phyloP scores from a whole-genome alignment of 2,888 invertebrate species.

The Trissonchulus latispiculum region DNA sequence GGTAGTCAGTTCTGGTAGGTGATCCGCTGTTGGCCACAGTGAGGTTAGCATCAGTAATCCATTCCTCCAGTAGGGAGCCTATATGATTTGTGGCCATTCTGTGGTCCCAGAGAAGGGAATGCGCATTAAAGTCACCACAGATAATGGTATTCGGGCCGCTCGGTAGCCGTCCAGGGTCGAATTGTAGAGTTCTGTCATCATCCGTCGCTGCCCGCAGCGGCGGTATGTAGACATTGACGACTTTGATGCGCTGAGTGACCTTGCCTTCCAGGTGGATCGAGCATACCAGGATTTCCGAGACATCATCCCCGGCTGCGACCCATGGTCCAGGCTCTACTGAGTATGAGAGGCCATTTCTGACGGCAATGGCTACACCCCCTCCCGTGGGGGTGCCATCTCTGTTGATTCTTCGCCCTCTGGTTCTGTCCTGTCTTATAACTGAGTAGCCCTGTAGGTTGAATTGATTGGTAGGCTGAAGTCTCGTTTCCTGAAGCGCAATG shows the following conservation, averaged over 20 bases:
- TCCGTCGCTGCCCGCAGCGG: neutral
- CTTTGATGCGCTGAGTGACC: neutral
- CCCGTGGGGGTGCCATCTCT: too few species aligned
- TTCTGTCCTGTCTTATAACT: neutral
- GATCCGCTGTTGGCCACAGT: neutral
- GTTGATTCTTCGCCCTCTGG: neutral
- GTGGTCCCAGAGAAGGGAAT: slow-evolving; percentile 8
- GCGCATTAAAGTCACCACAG: slow-evolving; percentile 8
- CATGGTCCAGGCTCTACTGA: too few species aligned
- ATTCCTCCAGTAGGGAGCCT: slow-evolving; percentile 1
- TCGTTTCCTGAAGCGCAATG: neutral
- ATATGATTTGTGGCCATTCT: neutral
- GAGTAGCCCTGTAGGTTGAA: neutral
- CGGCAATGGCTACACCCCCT: too few species aligned
- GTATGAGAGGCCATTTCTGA: too few species aligned
- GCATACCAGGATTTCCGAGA: neutral
- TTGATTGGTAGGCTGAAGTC: neutral
- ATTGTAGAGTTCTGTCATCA: neutral
- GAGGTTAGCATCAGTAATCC: neutral
- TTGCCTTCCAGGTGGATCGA: neutral
- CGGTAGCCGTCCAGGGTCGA: neutral
- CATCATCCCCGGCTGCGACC: too few species aligned
- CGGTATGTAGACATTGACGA: neutral
- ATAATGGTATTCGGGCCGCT: slow-evolving; percentile 5
- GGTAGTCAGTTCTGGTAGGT: slow-evolving; percentile 1